Evolutionary conservation across 2,113 vertebrate species (phyloP).

Genomic region (Cynoglossus semilaevis): DNA sequence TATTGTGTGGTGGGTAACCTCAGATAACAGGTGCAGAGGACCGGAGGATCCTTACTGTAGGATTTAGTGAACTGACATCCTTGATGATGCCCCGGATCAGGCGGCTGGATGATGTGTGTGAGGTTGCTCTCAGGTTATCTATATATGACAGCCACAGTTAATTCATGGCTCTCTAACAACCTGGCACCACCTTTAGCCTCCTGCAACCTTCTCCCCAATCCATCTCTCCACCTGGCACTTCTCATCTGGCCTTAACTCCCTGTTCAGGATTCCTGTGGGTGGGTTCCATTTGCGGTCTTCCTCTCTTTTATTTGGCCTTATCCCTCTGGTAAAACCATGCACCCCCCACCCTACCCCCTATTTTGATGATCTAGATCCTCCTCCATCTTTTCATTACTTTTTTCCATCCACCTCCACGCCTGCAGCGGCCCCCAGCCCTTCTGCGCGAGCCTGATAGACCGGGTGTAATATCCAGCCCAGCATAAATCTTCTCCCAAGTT

Average conservation of each 20-base stretch:
- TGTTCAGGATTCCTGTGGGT: slow-evolving; percentile 2
- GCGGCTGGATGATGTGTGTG: slow-evolving; percentile 11
- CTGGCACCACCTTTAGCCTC: slow-evolving; percentile 14
- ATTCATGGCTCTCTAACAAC: slow-evolving; percentile 38
- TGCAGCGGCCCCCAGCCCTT: slow-evolving; percentile 10
- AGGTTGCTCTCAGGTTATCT: slow-evolving; percentile 42
- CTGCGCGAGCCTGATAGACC: slow-evolving; percentile 68
- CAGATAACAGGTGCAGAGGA: background rate
- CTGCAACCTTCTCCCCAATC: slow-evolving; percentile 6
- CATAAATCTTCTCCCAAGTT: slow-evolving; percentile 79
- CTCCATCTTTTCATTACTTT: background rate
- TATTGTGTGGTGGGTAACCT: background rate
- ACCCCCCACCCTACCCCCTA: background rate
- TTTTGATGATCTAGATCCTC: slow-evolving; percentile 12
- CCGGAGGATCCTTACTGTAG: background rate
- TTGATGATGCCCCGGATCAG: slow-evolving; percentile 9
- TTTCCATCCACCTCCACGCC: slow-evolving; percentile 37
- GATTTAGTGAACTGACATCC: slow-evolving; percentile 22
- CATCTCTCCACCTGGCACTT: slow-evolving; percentile 11
- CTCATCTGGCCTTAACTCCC: background rate
- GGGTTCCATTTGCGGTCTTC: background rate
- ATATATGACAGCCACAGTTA: slow-evolving; percentile 30
- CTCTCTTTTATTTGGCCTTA: background rate
- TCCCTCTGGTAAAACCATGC: background rate
- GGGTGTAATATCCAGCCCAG: slow-evolving; percentile 73